These are phyloP conservation scores for Notothenia coriiceps DNA, from an alignment of 2,113 vertebrate species.

Conservation along the genomic window DNA sequence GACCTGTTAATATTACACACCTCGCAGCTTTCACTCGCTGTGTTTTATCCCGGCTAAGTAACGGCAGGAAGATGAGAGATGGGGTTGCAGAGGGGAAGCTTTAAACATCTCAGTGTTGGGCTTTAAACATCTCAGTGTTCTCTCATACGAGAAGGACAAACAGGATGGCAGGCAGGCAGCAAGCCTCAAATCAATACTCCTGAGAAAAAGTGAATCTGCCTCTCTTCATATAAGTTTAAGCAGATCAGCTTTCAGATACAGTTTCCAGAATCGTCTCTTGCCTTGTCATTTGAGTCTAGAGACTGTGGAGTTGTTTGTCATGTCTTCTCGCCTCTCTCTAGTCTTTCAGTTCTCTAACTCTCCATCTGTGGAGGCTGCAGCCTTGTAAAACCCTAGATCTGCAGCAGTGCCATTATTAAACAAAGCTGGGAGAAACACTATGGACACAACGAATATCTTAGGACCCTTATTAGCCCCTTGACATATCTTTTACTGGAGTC, in stretches of 20 bases:
- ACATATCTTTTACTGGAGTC: constrained; percentile 50
- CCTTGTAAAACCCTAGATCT: constrained; percentile 37
- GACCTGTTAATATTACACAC: constrained; percentile 39
- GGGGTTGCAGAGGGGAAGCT: constrained; percentile 12
- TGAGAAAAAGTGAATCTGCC: constrained; percentile 60
- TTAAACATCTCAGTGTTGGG: constrained; percentile 34
- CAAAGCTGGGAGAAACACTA: constrained; percentile 19
- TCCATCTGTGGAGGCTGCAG: constrained; percentile 31
- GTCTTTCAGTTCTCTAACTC: constrained; percentile 4
- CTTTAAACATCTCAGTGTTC: constrained; percentile 5
- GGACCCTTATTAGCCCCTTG: constrained; percentile 54
- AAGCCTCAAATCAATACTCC: constrained; percentile 70
- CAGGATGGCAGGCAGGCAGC: constrained; percentile 44
- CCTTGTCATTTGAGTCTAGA: constrained; percentile 17
- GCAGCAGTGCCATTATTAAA: constrained; percentile 29
- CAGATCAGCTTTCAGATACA: constrained; percentile 71
- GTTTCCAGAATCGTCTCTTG: constrained; percentile 41
- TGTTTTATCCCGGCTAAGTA: constrained; percentile 30
- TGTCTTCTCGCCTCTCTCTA: constrained; percentile 42
- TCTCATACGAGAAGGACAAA: constrained; percentile 38
- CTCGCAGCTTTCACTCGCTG: constrained; percentile 25
- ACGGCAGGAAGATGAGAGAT: constrained; percentile 34
- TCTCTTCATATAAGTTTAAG: constrained; percentile 41
- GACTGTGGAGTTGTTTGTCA: background rate
- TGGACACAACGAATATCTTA: constrained; percentile 36